Base-by-base conservation (phyloP, 2,797 vertebrate genomes). In the Helostoma temminkii region DNA sequence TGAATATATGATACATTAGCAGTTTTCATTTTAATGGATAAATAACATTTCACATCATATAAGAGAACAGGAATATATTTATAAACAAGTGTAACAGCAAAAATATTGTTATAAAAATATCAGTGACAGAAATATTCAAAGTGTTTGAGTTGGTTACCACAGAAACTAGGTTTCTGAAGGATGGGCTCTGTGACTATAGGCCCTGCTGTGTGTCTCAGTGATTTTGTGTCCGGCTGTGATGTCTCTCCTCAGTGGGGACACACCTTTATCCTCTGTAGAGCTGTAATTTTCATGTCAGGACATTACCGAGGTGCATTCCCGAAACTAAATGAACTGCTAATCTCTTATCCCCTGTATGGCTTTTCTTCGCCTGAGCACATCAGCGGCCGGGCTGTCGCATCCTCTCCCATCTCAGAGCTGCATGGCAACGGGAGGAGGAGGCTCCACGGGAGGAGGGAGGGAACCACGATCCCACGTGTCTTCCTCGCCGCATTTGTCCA, bases 341-440 rank as follows among this genome's bases (percentile, higher is more conserved):
- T 28, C 30, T 28, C 30, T 6, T 0, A 32, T 12, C 10, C 22
- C 3, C 15, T 47, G 24, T 0, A 5, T 5, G 45, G 30, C 15
- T 63, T 42, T 37, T 56, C 26, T 14, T 14, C 54, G 32, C 58
- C 46, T 25, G 42, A 24, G 53, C 61, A 22, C 53, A n/a, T 19
- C 41, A 16, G 61, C 55, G 41, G 21, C 54, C 56, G 67, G 39
- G 30, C 68, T 86, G 86, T 86, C 77, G 80, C 85, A 89, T 89
- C 82, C 60, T 74, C 72, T 66, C 53, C 71, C 71, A 71, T 71
- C 61, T 67, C 74, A 48, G 82, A 71, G 84, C 91, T 91, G 90
- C 90, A 86, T 92, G 91, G 89, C 89, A 92, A 93, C 92, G 82
- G 82, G 79, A 83, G 86, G 90, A 77, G 84, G 85, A 82, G 81